phyloP scores from a whole-genome alignment of 2,797 vertebrate genomes.

The Platalea minor region DNA sequence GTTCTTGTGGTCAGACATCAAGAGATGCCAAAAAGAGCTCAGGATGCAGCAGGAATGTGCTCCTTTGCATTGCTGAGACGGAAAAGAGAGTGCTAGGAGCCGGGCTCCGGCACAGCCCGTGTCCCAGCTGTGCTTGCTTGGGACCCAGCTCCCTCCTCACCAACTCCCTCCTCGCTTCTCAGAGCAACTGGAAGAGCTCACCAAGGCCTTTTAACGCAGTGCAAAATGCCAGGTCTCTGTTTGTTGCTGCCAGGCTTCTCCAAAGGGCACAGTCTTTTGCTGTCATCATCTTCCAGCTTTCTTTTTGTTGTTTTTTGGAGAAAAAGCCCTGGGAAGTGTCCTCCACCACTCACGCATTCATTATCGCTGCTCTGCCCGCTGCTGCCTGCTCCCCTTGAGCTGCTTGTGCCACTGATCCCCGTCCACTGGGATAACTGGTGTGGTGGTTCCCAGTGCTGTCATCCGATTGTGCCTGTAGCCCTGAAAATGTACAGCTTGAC shows the following conservation, averaged over 20 bases:
- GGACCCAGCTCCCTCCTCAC: neutral
- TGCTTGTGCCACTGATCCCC: neutral
- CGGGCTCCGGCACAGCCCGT: neutral
- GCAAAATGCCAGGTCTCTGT: neutral
- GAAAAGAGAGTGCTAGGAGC: neutral
- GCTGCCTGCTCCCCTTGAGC: neutral
- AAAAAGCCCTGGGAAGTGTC: neutral
- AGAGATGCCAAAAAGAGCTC: conserved; percentile 7
- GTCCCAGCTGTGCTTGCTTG: neutral
- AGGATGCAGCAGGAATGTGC: neutral
- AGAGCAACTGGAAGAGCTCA: neutral
- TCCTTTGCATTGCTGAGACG: neutral
- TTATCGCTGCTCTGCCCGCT: neutral
- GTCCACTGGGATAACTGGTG: neutral
- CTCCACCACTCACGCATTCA: neutral
- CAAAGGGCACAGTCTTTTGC: neutral
- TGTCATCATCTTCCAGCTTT: neutral
- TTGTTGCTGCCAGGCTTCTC: neutral
- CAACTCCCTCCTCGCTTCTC: neutral
- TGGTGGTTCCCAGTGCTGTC: neutral
- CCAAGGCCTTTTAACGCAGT: neutral
- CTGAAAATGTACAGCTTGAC: accelerated
- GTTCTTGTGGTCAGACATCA: conserved; percentile 49
- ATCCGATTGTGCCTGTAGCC: neutral
- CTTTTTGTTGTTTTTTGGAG: neutral